Percentiles rank a stretch among this genome's conserved stretches.
These are phyloP conservation scores for Anthonomus grandis DNA, from an alignment of 1,140 invertebrate genomes.

Conservation along the genomic window DNA sequence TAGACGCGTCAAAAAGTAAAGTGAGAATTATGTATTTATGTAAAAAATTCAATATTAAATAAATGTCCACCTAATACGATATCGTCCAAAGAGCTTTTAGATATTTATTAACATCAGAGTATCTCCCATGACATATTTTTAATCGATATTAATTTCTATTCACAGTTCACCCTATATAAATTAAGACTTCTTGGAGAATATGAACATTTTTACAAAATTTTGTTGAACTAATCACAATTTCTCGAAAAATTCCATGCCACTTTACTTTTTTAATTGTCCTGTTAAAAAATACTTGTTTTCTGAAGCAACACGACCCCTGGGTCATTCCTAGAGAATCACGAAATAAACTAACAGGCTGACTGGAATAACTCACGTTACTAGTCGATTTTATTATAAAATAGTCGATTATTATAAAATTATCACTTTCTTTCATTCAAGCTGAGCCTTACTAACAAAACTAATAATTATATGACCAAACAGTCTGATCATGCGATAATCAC, in stretches of 20 bases:
- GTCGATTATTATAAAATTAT: slow-evolving; percentile 49
- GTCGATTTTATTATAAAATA: slow-evolving; percentile 47
- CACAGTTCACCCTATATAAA: no score
- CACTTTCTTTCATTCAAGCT: slow-evolving; percentile 48
- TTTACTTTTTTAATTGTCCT: background rate
- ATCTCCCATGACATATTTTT: no score
- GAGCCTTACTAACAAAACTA: slow-evolving; percentile 43
- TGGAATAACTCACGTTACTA: slow-evolving; percentile 46
- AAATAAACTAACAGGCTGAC: slow-evolving; percentile 37
- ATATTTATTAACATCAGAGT: no score
- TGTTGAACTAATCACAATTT: no score
- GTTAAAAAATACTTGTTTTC: background rate
- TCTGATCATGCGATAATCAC: slow-evolving; percentile 50
- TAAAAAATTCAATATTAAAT: no score
- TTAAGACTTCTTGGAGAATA: no score
- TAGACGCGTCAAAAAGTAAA: no score
- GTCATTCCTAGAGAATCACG: slow-evolving; percentile 19
- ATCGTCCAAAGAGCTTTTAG: no score
- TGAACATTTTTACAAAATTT: no score
- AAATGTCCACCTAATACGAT: no score
- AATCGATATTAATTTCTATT: no score
- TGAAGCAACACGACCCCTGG: background rate
- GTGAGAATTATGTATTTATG: no score
- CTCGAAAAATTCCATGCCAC: background rate
- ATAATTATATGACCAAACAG: slow-evolving; percentile 44